Conservation (phyloP, 2,797 vertebrate species). For the Ceryle rudis region DNA sequence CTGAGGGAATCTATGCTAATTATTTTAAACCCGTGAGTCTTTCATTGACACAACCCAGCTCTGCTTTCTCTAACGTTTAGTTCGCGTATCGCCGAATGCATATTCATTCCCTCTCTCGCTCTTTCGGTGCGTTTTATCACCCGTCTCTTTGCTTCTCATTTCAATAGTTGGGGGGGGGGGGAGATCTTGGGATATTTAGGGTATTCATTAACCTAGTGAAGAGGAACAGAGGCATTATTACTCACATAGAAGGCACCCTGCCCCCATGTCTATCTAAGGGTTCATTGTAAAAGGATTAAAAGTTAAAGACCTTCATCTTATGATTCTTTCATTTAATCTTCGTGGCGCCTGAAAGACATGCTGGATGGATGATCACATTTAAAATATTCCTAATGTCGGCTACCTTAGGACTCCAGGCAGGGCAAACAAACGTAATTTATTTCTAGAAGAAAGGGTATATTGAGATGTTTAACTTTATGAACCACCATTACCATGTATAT, state of each 20-base stretch:
- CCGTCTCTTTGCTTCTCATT: conserved; percentile 77
- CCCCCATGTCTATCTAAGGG: conserved; percentile 88
- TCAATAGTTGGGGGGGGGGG: conserved; percentile 70
- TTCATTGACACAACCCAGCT: not conserved
- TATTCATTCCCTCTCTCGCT: conserved; percentile 59
- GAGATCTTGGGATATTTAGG: conserved; percentile 72
- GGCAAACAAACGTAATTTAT: conserved; percentile 87
- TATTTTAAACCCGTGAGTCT: conserved; percentile 49
- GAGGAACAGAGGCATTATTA: conserved; percentile 84
- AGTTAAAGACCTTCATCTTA: conserved; percentile 93
- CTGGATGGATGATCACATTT: conserved; percentile 89
- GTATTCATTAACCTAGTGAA: conserved; percentile 84
- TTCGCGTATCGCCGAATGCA: conserved; percentile 25
- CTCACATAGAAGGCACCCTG: conserved; percentile 85
- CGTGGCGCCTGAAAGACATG: conserved; percentile 91
- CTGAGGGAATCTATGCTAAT: conserved; percentile 67
- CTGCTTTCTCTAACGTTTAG: conserved; percentile 20
- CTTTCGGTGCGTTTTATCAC: conserved; percentile 35
- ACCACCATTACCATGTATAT: conserved; percentile 82
- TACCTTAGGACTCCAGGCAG: conserved; percentile 85
- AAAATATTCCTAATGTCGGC: conserved; percentile 90
- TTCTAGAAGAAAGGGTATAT: conserved; percentile 86
- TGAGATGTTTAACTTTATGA: conserved; percentile 84
- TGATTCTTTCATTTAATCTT: conserved; percentile 94
- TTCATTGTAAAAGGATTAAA: conserved; percentile 94